Evolutionary conservation across 2,888 invertebrate genomes (phyloP).

Genomic region (Apamea monoglypha): DNA sequence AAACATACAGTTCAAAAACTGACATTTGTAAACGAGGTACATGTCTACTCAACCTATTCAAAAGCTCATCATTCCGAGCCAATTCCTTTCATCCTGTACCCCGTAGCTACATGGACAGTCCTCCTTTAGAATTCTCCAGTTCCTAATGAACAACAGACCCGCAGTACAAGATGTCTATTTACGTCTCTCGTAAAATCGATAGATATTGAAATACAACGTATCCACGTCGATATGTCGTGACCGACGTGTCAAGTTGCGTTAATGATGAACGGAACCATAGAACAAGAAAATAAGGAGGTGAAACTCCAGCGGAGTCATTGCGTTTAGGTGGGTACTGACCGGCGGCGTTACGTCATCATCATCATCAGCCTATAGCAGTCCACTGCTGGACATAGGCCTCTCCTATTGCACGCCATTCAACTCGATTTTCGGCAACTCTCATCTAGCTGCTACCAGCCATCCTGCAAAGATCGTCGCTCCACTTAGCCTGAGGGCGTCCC

Average conservation of each 20-base stretch:
- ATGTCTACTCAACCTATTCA: neutral
- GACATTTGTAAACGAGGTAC: neutral
- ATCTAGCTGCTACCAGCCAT: no score
- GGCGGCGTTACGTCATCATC: no score
- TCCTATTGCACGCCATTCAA: no score
- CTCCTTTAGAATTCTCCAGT: conserved; percentile 6
- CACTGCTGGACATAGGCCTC: no score
- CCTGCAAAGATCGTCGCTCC: no score
- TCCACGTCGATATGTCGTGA: conserved; percentile 57
- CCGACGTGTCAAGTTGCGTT: conserved; percentile 48
- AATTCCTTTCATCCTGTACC: neutral
- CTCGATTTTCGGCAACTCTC: no score
- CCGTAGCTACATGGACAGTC: neutral
- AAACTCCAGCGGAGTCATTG: neutral
- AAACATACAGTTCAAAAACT: no score
- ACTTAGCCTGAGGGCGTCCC: no score
- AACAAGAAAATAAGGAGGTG: conserved; percentile 1
- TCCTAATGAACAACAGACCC: conserved; percentile 1
- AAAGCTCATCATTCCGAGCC: neutral
- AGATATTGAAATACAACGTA: conserved; percentile 53
- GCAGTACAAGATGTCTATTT: conserved; percentile 27
- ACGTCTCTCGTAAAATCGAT: conserved; percentile 25
- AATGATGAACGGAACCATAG: conserved; percentile 43
- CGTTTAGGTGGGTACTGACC: no score
- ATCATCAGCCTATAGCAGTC: no score